Conservation (phyloP, 2,113 vertebrate species). For the Cathartes aura region DNA sequence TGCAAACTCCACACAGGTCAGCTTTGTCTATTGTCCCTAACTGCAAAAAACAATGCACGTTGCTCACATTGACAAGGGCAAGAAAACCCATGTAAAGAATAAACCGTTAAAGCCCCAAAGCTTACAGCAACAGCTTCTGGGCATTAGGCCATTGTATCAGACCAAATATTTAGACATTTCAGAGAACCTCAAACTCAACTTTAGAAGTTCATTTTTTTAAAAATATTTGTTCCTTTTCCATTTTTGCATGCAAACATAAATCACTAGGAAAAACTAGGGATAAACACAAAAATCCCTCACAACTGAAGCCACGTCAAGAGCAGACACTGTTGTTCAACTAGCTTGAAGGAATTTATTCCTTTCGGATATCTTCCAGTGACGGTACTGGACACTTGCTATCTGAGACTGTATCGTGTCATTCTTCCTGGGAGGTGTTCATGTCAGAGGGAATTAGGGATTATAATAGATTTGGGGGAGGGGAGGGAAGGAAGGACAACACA, state of each 20-base stretch:
- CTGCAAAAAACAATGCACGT: not conserved
- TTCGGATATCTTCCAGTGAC: not conserved
- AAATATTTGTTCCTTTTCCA: not conserved
- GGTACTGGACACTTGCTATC: not conserved
- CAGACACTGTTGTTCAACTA: not conserved
- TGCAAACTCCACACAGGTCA: not conserved
- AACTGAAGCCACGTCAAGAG: not conserved
- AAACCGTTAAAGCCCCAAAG: not conserved
- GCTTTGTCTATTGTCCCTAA: not conserved
- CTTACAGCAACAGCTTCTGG: not conserved
- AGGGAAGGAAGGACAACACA: not conserved
- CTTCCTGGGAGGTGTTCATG: not conserved
- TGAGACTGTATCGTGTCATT: not conserved
- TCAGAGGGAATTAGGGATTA: conserved; percentile 40
- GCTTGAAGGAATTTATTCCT: not conserved
- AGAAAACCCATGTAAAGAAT: not conserved
- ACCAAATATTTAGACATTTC: not conserved
- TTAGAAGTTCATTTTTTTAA: not conserved
- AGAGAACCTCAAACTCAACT: not conserved
- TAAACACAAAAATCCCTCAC: not conserved
- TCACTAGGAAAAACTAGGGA: not conserved
- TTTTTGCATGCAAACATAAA: not conserved
- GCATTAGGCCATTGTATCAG: not conserved
- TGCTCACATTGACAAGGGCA: not conserved
- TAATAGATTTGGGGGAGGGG: conserved; percentile 21